These are phyloP conservation scores for Eptesicus fuscus DNA, from an alignment of 2,113 vertebrate genomes.

Conservation along the genomic window DNA sequence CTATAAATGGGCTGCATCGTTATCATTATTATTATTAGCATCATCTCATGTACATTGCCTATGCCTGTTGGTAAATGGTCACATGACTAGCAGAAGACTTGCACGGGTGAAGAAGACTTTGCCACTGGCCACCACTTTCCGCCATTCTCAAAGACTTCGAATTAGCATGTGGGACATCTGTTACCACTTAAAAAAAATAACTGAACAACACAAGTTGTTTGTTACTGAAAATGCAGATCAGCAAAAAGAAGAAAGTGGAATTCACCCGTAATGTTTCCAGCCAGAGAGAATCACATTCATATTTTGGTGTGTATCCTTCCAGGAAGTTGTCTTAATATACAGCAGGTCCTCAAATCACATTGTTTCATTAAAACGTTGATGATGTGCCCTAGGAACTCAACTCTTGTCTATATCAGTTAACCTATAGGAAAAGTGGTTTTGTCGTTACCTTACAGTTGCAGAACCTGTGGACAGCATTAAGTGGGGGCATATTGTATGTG, in stretches of 20 bases:
- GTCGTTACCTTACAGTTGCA: neutral
- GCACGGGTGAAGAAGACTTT: neutral
- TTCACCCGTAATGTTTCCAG: neutral
- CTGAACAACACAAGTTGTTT: neutral
- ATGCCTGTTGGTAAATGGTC: neutral
- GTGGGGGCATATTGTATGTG: no score
- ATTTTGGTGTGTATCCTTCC: neutral
- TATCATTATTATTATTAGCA: conserved; percentile 31
- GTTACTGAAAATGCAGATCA: neutral
- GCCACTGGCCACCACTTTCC: neutral
- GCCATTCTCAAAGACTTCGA: neutral
- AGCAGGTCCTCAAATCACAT: neutral
- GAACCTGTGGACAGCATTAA: no score
- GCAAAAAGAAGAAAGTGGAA: neutral
- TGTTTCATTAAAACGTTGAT: no score
- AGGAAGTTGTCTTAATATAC: neutral
- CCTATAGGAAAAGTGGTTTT: neutral
- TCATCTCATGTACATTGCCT: neutral
- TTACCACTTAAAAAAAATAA: neutral
- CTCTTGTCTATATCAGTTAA: no score
- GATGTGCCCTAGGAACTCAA: neutral
- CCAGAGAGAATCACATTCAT: neutral
- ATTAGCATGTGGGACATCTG: neutral
- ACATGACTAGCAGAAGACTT: neutral
- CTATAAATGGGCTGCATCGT: conserved; percentile 60